Base-by-base conservation (phyloP, 2,797 vertebrate genomes). In the Psittacula echo region DNA sequence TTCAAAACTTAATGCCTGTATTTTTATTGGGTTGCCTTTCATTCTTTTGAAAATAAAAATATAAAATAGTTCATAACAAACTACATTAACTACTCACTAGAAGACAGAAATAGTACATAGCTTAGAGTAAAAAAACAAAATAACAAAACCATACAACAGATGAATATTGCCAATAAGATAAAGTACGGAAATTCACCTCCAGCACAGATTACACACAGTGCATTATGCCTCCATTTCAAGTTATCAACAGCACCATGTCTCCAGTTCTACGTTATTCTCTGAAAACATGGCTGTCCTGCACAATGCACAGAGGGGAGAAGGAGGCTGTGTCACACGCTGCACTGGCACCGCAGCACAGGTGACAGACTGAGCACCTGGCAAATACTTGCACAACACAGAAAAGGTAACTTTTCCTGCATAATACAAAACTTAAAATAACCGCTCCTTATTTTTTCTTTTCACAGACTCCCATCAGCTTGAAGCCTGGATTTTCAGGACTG, bases 241-340 rank as follows among this genome's bases (percentile, higher is more conserved):
- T 12, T 61, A 24, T 6, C 0, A 3, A 65, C 87, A 88, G 29
- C 37, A 12, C n/a, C 0, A 30, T 41, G 74, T 20, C 70, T 72
- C 42, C 56, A 77, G 42, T 2, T 16, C 62, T 8, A 5, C 0
- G 11, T 9, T 26, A 32, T 24, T 17, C 70, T 18, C 24, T 20
- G 75, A 5, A 67, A 77, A 67, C 27, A 34, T 0, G 54, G 64
- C 70, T 78, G n/a, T 45, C 72, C 88, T 74, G 76, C 64, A 22
- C 2, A 4, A 23, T 7, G 29, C 41, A 10, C 30, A 0, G 2
- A 32, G 47, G 37, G 37, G 18, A 60, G 72, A 27, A 11, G 2
- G 34, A 82, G 48, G 5, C 41, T 90, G 41, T 14, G 42, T 4
- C 34, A 30, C 44, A 34, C 2, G 0, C 50, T 20, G 37, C 14